Conservation (phyloP, 2,888 invertebrate genomes). For the Heliconius aoede region DNA sequence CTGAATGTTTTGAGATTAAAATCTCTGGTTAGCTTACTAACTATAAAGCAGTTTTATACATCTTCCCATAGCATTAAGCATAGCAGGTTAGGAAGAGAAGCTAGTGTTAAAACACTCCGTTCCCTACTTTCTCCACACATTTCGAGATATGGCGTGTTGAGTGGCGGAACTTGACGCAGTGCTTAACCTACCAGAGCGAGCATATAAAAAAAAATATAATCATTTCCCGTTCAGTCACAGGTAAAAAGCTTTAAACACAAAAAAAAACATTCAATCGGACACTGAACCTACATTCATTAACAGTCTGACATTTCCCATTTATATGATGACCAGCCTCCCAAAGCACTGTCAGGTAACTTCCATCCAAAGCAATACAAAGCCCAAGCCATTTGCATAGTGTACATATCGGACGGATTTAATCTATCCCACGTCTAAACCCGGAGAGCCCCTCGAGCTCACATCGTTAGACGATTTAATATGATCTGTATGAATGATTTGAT, state of each 20-base stretch:
- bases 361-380: constrained; percentile 8
- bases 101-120: no score
- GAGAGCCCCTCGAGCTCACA: constrained; percentile 17
- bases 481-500: constrained; percentile 17
- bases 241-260: not conserved
- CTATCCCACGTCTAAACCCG: constrained; percentile 18
- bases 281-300: not conserved
- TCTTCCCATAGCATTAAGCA: no score
- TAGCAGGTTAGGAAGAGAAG: no score
- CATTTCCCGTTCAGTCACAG: no score
- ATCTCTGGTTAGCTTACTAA: no score
- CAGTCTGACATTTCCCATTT: not conserved
- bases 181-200: no score
- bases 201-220: no score
- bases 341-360: not conserved
- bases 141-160: no score
- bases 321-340: not conserved
- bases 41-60: no score
- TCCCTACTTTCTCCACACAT: no score
- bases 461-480: constrained; percentile 16
- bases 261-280: not conserved
- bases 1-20: no score
- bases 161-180: no score
- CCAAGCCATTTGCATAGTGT: constrained; percentile 27
- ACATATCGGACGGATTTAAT: constrained; percentile 28